Base-by-base conservation (phyloP, 2,797 vertebrate species). In the Danio jaintianensis region DNA sequence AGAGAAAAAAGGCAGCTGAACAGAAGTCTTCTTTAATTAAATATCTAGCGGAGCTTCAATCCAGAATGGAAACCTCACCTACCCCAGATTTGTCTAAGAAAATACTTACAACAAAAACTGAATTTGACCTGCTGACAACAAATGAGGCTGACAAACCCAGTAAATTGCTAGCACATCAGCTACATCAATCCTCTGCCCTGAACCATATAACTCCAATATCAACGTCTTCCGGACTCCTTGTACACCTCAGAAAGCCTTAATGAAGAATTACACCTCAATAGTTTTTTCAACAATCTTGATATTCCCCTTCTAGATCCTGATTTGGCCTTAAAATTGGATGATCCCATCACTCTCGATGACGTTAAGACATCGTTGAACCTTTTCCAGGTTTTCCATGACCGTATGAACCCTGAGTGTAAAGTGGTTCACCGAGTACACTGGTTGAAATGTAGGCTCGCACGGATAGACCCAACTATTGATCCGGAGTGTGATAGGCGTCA, bases 121-220 rank as follows among this genome's bases (percentile, higher is more conserved):
- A 63, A 56, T 50, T 15, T 5, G 47, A 50, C 50, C 12, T 50
- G 15, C 48, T 52, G n/a, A 50, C 16, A 52, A n/a, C 0, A 3
- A n/a, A 36, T 50, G 22, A 56, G 16, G 20, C 22, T 69, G 68
- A 79, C 62, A 71, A 72, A 55, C 20, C 56, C 22, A 55, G 45
- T 56, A 80, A 63, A 71, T 45, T 20, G 13, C 43, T 64, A 4
- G 7, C 4, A 67, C 45, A 56, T 7, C 10, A 20, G 7, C 12
- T 47, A 45, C 10, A 13, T 40, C 63, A 66, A 20, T 18, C n/a
- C 16, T 67, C n/a, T 6, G 15, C 2, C 2, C 16, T n/a, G 12
- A 40, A 67, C 22, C 18, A 48, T 22, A 67, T 67, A 67, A 15
- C 18, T 67, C 18, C 47, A 47, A 67, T 47, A 67, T 3, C n/a